These are phyloP conservation scores for Balanococcus diminutus DNA, from an alignment of 2,888 invertebrate genomes.

Conservation along the genomic window DNA sequence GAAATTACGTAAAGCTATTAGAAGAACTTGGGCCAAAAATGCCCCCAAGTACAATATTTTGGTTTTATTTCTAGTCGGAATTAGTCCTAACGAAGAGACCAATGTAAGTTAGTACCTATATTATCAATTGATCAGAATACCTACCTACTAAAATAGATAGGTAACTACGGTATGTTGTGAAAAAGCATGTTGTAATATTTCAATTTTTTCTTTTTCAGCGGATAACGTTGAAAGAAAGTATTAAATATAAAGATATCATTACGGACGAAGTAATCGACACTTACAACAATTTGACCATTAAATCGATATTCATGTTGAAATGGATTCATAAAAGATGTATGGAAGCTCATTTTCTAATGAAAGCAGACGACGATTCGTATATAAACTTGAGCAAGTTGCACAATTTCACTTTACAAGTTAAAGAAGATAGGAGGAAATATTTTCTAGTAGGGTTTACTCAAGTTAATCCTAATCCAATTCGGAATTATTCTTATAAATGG, in stretches of 20 bases:
- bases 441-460: not conserved
- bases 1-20: not conserved
- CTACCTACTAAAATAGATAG: too few species aligned
- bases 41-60: not conserved
- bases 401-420: conserved; percentile 55
- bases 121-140: too few species aligned
- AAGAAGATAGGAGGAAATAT: not conserved
- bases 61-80: not conserved
- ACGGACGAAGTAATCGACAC: conserved; percentile 67
- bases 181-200: too few species aligned
- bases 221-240: not conserved
- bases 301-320: conserved; percentile 83
- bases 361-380: conserved; percentile 87
- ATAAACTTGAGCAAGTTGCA: conserved; percentile 72
- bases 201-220: too few species aligned
- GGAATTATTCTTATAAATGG: not conserved
- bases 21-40: not conserved
- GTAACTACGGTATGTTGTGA: too few species aligned
- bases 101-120: not conserved
- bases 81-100: not conserved
- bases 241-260: conserved; percentile 52
- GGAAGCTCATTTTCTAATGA: conserved; percentile 73
- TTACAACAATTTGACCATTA: conserved; percentile 85
- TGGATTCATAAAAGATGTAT: conserved; percentile 75
- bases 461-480: not conserved